Evolutionary conservation across 2,888 invertebrate species (phyloP).

Genomic region (Yponomeuta plumbellus): DNA sequence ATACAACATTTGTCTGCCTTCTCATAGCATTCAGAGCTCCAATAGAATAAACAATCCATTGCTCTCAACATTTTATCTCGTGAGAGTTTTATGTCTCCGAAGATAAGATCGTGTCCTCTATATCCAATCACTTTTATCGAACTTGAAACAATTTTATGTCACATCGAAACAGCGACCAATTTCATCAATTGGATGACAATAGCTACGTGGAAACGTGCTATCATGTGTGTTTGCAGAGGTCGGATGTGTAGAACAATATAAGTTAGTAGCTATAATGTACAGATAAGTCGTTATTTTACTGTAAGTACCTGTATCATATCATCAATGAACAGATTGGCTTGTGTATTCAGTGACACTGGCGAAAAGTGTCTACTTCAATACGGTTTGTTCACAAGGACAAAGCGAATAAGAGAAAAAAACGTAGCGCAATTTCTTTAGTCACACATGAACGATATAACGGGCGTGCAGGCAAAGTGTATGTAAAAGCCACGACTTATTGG

Average conservation of each 20-base stretch:
- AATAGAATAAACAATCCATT: background rate
- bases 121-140: conserved; percentile 3
- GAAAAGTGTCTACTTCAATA: no score
- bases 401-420: no score
- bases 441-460: background rate
- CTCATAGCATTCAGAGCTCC: background rate
- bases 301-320: no score
- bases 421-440: background rate
- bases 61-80: background rate
- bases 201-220: background rate
- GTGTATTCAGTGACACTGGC: no score
- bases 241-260: no score
- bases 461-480: background rate
- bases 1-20: background rate
- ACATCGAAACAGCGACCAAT: background rate
- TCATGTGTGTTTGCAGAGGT: background rate
- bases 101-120: background rate
- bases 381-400: no score
- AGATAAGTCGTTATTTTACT: no score
- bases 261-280: no score
- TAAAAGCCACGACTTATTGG: background rate
- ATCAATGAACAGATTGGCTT: no score
- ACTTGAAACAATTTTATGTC: conserved; percentile 3
- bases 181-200: background rate
- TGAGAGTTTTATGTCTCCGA: background rate